phyloP scores from a whole-genome alignment of 2,888 invertebrate species.

The Julus scanicus region DNA sequence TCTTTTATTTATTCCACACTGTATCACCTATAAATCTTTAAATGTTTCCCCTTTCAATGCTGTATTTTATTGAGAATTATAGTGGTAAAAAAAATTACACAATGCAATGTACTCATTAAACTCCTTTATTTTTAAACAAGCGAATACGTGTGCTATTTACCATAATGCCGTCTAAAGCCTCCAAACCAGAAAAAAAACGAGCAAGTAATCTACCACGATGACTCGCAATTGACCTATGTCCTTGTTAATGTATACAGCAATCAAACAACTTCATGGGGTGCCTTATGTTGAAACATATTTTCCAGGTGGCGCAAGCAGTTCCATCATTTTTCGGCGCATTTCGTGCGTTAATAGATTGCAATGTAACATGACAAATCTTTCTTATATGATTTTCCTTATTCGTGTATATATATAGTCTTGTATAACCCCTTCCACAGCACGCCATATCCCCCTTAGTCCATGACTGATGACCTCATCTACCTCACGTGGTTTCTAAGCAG shows the following conservation, averaged over 20 bases:
- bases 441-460: constrained; percentile 40
- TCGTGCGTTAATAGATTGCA: constrained; percentile 30
- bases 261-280: constrained; percentile 37
- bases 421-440: neutral
- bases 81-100: neutral
- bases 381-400: constrained; percentile 7
- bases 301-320: constrained; percentile 11
- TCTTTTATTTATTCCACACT: too few relatives aligned
- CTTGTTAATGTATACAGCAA: constrained; percentile 20
- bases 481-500: constrained; percentile 27
- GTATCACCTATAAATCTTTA: too few relatives aligned
- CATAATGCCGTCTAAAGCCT: neutral
- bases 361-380: constrained; percentile 1
- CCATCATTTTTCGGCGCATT: constrained; percentile 29
- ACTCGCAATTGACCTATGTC: constrained; percentile 49
- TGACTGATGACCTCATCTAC: constrained; percentile 48
- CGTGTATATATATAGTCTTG: neutral
- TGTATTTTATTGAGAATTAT: neutral
- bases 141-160: neutral
- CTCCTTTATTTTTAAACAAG: neutral
- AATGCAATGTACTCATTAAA: too few relatives aligned
- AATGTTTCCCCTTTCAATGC: too few relatives aligned
- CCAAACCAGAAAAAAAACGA: neutral
- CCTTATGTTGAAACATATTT: constrained; percentile 8
- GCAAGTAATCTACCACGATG: constrained; percentile 22